A percentile compares a stretch with the other conserved stretches of the same genome.
Evolutionary conservation across 2,888 invertebrate species (phyloP).

Genomic region (Nephrocerus scutellatus): DNA sequence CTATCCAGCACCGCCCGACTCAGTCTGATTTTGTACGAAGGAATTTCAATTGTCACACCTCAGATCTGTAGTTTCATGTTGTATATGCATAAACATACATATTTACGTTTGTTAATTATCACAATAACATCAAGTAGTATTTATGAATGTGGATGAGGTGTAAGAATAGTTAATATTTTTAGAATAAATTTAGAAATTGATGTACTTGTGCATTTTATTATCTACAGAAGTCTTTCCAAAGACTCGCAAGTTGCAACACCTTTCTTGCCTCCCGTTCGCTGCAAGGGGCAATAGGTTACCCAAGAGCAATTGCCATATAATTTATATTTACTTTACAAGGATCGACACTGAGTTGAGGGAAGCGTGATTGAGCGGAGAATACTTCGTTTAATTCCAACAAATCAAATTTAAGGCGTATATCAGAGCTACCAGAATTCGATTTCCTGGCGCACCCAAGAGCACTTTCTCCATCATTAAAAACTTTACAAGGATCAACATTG

Average conservation of each 20-base stretch:
- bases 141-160: not conserved
- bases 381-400: no score
- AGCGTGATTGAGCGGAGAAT: no score
- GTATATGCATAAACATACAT: not conserved
- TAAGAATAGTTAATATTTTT: no score
- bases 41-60: not conserved
- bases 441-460: slow-evolving; percentile 70
- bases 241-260: no score
- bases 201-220: not conserved
- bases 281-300: no score
- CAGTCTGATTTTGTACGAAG: not conserved
- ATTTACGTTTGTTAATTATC: not conserved
- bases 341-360: no score
- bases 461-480: slow-evolving; percentile 74
- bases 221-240: not conserved
- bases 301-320: no score
- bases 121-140: not conserved
- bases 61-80: not conserved
- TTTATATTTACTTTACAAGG: no score
- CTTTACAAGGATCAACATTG: slow-evolving; percentile 57
- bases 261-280: slow-evolving; percentile 56
- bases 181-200: not conserved
- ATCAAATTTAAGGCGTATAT: no score
- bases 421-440: slow-evolving; percentile 63
- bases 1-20: slow-evolving; percentile 35